Evolutionary conservation across 2,888 invertebrate genomes (phyloP).

Genomic region (Nephrotoma guestfalica): DNA sequence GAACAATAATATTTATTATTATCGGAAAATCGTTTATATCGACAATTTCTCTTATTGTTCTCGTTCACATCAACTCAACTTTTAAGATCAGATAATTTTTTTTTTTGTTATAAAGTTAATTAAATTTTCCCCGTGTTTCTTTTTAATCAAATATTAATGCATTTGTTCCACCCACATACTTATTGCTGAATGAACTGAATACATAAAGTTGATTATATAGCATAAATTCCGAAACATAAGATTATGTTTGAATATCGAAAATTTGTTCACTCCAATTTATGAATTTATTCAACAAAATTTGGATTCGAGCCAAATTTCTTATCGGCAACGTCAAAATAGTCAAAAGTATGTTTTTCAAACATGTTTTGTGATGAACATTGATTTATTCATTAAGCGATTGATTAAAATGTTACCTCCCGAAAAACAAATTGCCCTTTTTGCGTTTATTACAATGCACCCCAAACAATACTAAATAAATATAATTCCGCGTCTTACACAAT

Average conservation of each 20-base stretch:
- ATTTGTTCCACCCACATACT: not conserved
- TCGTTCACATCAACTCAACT: not conserved
- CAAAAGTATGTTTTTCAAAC: not conserved
- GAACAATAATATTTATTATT: not conserved
- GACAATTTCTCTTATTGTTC: not conserved
- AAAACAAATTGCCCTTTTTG: not conserved
- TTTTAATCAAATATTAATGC: not conserved
- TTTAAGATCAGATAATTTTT: not conserved
- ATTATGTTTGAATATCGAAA: not conserved
- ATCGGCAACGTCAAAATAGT: not conserved
- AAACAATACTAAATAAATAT: not conserved
- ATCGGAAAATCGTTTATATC: not conserved
- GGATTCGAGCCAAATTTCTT: not conserved
- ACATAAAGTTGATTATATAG: not conserved
- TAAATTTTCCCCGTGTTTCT: not conserved
- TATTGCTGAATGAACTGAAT: not conserved
- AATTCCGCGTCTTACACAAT: not conserved
- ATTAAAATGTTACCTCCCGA: not conserved
- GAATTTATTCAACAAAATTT: not conserved
- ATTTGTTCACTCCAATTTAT: not conserved
- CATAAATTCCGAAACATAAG: not conserved
- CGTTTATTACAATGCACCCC: not conserved
- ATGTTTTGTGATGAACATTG: not conserved
- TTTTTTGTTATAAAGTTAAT: not conserved
- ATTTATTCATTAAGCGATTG: not conserved